Evolutionary conservation across 2,797 vertebrate genomes (phyloP).

Genomic region (Smutsia temminckii): DNA sequence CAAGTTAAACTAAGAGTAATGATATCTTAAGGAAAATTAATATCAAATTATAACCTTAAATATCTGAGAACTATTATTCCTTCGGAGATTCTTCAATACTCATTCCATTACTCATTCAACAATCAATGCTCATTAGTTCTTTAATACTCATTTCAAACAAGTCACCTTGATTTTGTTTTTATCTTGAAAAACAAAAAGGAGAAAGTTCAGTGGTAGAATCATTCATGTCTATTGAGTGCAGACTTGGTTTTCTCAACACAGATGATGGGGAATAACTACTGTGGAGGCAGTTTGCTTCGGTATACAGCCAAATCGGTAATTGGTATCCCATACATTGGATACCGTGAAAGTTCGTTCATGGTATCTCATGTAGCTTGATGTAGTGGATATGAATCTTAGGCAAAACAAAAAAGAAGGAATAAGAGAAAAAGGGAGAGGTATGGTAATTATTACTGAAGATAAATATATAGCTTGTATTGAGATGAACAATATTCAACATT

Average conservation of each 20-base stretch:
- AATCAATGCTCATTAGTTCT: neutral
- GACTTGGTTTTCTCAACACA: neutral
- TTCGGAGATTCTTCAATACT: neutral
- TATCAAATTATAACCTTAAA: neutral
- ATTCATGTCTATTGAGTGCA: neutral
- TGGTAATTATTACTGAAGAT: neutral
- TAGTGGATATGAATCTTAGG: neutral
- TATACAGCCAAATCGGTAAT: neutral
- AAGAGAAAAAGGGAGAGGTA: neutral
- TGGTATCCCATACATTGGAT: too few relatives aligned
- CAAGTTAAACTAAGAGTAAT: constrained; percentile 34
- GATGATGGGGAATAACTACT: neutral
- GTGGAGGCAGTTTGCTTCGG: neutral
- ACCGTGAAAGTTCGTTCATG: neutral
- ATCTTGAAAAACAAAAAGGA: neutral
- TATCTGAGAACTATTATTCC: constrained; percentile 6
- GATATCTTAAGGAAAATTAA: constrained; percentile 23
- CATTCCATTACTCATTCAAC: neutral
- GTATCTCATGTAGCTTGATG: neutral
- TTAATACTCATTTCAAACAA: neutral
- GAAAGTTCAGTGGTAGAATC: neutral
- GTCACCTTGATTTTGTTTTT: neutral
- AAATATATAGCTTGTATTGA: neutral
- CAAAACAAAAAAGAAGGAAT: neutral
- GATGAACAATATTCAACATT: neutral